Base-by-base conservation (phyloP, 2,888 invertebrate genomes). In the Ormyrus nitidulus region DNA sequence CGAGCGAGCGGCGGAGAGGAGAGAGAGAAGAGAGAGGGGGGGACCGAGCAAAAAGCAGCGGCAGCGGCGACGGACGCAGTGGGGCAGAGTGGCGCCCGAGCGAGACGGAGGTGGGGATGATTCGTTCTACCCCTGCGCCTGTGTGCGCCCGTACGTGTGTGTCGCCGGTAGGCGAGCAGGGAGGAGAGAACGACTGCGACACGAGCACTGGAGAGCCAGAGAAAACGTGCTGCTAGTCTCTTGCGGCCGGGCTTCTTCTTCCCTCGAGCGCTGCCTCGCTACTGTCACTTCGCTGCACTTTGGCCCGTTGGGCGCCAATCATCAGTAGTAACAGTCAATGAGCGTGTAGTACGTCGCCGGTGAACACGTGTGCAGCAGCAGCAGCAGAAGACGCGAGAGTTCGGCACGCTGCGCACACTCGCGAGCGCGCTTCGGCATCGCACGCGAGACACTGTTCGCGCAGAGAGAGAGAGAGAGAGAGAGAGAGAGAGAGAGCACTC, bases 1-100 rank as follows among this genome's bases (percentile, higher is more conserved):
- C 65, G 86, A 79, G 83, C 82, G 82, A 66, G 76, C 68, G 72
- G 58, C 76, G 79, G 74, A 46, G 73, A 53, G 73, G 64, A 69
- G 78, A 49, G 71, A 77, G 71, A 49, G 51, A 13, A 83, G 83
- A 83, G 79, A 65, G 53, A 72, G 64, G 77, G 81, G 74, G 82
- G 79, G 70, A 70, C 58, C 73, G 77, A 77, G 80, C 44, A 74
- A 76, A 79, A 74, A 58, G 82, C 71, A 62, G 59, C 62, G 61
- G 70, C 73, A 70, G 51, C 76, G 79, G 72, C 53, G 71, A 61
- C 79, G 58, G 46, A 51, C 19, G 68, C 72, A 61, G 70, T 71
- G 70, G 70, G 71, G 78, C 62, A 65, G 71, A 74, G 81, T 68
- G 78, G 73, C 77, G 80, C 76, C 72, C 68, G 61, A 61, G 66